Percentiles rank a stretch among this genome's conserved stretches.
phyloP scores from a whole-genome alignment of 2,797 vertebrate genomes.

The Pristis pectinata region DNA sequence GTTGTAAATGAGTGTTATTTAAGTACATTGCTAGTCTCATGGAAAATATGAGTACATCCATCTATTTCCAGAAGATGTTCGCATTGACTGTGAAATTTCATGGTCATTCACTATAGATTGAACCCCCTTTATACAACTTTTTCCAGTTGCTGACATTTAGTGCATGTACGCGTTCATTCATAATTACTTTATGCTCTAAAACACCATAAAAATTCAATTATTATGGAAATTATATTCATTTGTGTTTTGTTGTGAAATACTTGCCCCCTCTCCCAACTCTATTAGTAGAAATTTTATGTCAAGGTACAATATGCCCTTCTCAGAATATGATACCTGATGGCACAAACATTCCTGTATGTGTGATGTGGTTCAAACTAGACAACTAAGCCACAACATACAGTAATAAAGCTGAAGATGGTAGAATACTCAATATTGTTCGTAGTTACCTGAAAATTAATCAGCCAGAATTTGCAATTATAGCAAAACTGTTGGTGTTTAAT shows the following conservation, averaged over 20 bases:
- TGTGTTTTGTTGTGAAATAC: not conserved
- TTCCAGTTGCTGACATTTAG: not conserved
- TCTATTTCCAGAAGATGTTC: not conserved
- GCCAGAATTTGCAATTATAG: no score
- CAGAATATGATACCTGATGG: not conserved
- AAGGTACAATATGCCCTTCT: not conserved
- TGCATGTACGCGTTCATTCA: not conserved
- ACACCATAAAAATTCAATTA: conserved; percentile 10
- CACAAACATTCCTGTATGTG: not conserved
- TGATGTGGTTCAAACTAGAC: not conserved
- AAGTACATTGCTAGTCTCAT: not conserved
- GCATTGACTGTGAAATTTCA: not conserved
- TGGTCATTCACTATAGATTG: not conserved
- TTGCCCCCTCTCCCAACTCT: not conserved
- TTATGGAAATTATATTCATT: not conserved
- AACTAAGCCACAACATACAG: not conserved
- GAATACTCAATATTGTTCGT: not conserved
- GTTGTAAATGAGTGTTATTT: not conserved
- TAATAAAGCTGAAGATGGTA: not conserved
- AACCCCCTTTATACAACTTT: not conserved
- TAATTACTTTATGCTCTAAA: conserved; percentile 7
- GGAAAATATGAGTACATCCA: not conserved
- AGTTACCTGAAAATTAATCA: not conserved
- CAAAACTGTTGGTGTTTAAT: no score
- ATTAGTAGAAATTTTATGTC: not conserved